These are phyloP conservation scores for Falco berigora DNA, from an alignment of 2,797 vertebrate species.

Conservation along the genomic window DNA sequence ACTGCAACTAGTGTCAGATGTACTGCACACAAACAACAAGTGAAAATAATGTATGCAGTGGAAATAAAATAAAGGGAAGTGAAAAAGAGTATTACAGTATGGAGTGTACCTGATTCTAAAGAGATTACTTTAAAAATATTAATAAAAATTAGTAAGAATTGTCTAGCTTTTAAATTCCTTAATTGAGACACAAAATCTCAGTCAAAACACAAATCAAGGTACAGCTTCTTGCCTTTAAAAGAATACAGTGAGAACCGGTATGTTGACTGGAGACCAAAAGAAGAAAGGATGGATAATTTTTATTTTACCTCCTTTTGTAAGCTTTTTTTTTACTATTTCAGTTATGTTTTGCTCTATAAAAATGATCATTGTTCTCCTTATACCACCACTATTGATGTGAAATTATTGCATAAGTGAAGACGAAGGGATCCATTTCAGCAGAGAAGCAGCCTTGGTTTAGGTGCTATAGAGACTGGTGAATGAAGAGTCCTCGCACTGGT, in stretches of 20 bases:
- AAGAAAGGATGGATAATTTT: conserved; percentile 9
- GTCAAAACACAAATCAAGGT: conserved; percentile 10
- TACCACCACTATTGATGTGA: neutral
- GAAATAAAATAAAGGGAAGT: neutral
- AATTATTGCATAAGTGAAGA: neutral
- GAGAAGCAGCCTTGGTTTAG: neutral
- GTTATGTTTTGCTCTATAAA: neutral
- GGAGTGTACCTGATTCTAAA: neutral
- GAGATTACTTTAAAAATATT: conserved; percentile 6
- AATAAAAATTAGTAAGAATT: neutral
- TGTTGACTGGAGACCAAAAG: neutral
- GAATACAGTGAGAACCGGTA: neutral
- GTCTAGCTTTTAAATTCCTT: neutral
- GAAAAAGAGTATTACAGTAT: neutral
- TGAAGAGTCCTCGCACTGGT: neutral
- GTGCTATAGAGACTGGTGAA: conserved; percentile 1
- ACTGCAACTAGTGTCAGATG: neutral
- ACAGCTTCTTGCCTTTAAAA: neutral
- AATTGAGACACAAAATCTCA: neutral
- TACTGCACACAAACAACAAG: neutral
- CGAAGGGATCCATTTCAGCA: neutral
- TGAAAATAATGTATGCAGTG: neutral
- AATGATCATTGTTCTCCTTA: neutral
- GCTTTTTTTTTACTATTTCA: neutral
- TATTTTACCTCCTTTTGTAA: conserved; percentile 10